Base-by-base conservation (phyloP, 1,140 invertebrate genomes). In the Limonius californicus region DNA sequence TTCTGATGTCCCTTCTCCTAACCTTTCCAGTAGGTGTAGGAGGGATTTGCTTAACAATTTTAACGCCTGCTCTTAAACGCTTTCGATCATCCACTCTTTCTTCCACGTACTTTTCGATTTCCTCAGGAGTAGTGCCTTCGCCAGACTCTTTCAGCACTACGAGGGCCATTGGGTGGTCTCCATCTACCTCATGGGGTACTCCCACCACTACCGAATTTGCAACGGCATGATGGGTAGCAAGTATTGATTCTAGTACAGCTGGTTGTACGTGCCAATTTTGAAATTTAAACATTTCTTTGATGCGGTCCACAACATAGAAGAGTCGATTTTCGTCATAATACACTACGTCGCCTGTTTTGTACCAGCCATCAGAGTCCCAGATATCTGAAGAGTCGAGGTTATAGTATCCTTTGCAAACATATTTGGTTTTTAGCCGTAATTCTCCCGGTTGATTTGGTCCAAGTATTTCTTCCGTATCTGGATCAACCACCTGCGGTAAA, bases 281-380 rank as follows among this genome's bases (percentile, higher is more conserved):
- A 56, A 85, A 89, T 76, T 91, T 91, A 54, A 91, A 87, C 32
- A 91, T 78, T 70, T 90, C 88, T 66, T 90, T 91, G 20, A 89
- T 76, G 50, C 90, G 78, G 64, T 89, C 89, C 2, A 87, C 80
- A 42, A 91, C 81, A 63, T 79, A 87, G 56, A 90, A 82, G 55
- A 81, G 84, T 0, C 79, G 81, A 16, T 87, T 80, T 62, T 86
- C 78, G 65, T 90, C 86, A 61, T 85, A 83, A 63, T 85, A 88
- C 0, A 81, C 85, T 19, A 90, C 78, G 72, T 91, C 88, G 23
- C 89, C 89, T 57, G 89, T 89, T 67, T 82, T 81, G 9, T 88
- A 78, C 73, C 80, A 86, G 12, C 81, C 82, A 53, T 91, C 83
- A n/a, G 74, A 70, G 63, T 87, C 83, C 23, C 86, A 79, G 1